Evolutionary conservation across 2,888 invertebrate species (phyloP).

Genomic region (Drosophila suboccidentalis): DNA sequence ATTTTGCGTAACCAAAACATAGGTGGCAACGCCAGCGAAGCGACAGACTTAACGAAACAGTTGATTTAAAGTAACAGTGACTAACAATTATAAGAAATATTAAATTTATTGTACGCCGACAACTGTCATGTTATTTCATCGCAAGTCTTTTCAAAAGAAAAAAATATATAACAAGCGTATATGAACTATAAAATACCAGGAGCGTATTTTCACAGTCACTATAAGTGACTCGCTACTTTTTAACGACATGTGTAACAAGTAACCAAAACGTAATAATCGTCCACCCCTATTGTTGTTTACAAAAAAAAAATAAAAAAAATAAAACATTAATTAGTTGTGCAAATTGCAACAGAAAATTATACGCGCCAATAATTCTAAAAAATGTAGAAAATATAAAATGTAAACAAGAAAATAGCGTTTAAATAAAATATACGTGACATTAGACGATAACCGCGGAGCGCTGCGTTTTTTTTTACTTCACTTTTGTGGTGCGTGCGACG

Average conservation of each 20-base stretch:
- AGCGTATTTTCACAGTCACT: neutral
- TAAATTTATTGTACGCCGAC: neutral
- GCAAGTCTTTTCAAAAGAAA: neutral
- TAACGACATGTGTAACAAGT: conserved; percentile 4
- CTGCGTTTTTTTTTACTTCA: conserved; percentile 33
- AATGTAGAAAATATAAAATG: conserved; percentile 40
- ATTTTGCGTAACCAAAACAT: too few relatives aligned
- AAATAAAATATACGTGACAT: conserved; percentile 9
- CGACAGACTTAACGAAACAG: conserved; percentile 1
- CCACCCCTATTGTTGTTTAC: conserved; percentile 66
- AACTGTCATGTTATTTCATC: neutral
- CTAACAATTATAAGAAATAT: neutral
- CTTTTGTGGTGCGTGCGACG: conserved; percentile 55
- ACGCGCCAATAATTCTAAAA: conserved; percentile 23
- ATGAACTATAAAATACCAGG: conserved; percentile 1
- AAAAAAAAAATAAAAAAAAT: conserved; percentile 44
- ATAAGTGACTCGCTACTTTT: conserved; percentile 11
- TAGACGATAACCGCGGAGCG: conserved; percentile 9
- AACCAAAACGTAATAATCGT: conserved; percentile 16
- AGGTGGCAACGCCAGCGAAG: conserved; percentile 11
- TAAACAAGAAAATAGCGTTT: conserved; percentile 15
- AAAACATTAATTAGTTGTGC: conserved; percentile 45
- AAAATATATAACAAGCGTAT: neutral
- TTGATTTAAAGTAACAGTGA: neutral
- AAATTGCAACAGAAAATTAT: conserved; percentile 39